Evolutionary conservation across 2,113 vertebrate genomes (phyloP).

Genomic region (Plotosus lineatus): DNA sequence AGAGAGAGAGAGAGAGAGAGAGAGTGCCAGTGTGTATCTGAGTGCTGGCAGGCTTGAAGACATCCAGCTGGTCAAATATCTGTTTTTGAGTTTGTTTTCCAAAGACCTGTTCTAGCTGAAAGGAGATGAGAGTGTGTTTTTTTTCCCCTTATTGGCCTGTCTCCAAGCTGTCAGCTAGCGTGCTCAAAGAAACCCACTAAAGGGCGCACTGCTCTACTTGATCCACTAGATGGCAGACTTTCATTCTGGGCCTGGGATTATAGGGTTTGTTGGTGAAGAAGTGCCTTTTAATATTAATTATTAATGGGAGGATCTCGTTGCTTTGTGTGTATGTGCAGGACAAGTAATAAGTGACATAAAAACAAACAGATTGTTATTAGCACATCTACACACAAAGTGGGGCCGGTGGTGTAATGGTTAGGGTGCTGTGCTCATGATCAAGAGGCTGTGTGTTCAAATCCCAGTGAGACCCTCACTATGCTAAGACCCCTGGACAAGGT

Average conservation of each 20-base stretch:
- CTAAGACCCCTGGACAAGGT: no score
- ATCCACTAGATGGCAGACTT: conserved; percentile 54
- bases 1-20: not conserved
- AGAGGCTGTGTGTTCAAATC: no score
- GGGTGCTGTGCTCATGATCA: no score
- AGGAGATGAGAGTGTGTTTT: conserved; percentile 17
- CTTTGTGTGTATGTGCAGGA: conserved; percentile 27
- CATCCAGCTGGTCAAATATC: conserved; percentile 53
- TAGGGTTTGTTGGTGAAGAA: not conserved
- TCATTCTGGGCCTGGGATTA: conserved; percentile 38
- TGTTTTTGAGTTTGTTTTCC: conserved; percentile 46
- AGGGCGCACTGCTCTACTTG: not conserved
- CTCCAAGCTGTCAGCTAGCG: conserved; percentile 22
- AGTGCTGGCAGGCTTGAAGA: conserved; percentile 48
- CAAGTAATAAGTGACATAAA: conserved; percentile 41
- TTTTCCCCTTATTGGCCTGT: conserved; percentile 19
- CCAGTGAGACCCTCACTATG: no score
- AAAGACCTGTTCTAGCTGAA: conserved; percentile 36
- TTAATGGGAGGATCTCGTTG: conserved; percentile 26
- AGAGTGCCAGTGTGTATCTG: conserved; percentile 41
- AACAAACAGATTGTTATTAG: conserved; percentile 55
- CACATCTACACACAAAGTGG: no score
- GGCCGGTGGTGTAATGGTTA: no score
- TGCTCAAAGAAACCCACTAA: not conserved
- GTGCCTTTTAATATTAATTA: conserved; percentile 25